A percentile compares a stretch with the other conserved stretches of the same genome.
Evolutionary conservation across 1,140 invertebrate genomes (phyloP).

Genomic region (Drosophila pachea): DNA sequence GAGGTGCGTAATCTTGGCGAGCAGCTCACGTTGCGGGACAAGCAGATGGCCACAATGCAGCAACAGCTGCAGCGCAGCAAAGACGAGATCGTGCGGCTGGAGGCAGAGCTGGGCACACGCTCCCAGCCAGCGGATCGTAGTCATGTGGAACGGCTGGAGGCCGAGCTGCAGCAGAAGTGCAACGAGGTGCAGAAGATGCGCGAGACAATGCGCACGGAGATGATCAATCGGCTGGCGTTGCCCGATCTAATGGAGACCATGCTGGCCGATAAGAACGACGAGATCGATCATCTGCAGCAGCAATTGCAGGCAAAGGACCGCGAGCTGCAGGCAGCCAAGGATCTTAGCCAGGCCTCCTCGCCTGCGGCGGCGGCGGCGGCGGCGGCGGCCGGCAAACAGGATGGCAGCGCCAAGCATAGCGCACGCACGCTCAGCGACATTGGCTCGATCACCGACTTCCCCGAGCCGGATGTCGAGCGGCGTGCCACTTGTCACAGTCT

Average conservation of each 20-base stretch:
- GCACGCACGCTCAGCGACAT: conserved; percentile 85
- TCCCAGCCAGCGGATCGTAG: conserved; percentile 79
- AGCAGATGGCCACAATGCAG: conserved; percentile 80
- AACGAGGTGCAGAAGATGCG: conserved; percentile 81
- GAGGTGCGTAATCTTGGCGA: conserved; percentile 82
- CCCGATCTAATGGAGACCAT: conserved; percentile 83
- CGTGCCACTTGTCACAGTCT: conserved; percentile 77
- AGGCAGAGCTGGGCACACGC: conserved; percentile 79
- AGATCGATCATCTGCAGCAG: conserved; percentile 83
- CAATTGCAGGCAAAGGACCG: conserved; percentile 78
- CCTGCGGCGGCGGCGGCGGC: conserved; percentile 21
- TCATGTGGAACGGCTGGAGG: conserved; percentile 80
- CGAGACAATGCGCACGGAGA: conserved; percentile 79
- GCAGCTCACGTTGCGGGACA: conserved; percentile 81
- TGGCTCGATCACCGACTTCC: conserved; percentile 85
- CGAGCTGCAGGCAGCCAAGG: conserved; percentile 53
- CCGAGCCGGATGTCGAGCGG: conserved; percentile 82
- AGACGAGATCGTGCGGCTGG: conserved; percentile 78
- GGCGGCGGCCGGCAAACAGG: conserved; percentile 57
- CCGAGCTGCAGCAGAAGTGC: conserved; percentile 80
- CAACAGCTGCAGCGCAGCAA: conserved; percentile 76
- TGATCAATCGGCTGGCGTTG: conserved; percentile 79
- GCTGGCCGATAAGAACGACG: conserved; percentile 84
- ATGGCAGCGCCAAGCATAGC: conserved; percentile 79
- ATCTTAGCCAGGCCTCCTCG: conserved; percentile 47